Percentiles rank a stretch among this genome's conserved stretches.
Conservation (phyloP, 2,888 invertebrate species). For the Agrochola lota region DNA sequence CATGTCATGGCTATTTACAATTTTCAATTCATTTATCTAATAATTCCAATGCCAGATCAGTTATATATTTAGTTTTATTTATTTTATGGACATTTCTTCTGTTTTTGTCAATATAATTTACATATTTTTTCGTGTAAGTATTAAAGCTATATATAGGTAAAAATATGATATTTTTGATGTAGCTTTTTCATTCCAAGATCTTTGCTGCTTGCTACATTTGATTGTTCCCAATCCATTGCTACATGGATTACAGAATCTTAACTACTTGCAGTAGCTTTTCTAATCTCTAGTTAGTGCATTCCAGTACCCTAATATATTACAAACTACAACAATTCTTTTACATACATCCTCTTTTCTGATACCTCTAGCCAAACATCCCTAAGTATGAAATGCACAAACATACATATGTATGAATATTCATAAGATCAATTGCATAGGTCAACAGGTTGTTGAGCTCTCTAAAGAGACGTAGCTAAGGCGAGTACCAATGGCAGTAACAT, state of each 20-base stretch:
- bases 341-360: conserved; percentile 36
- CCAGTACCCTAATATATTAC: conserved; percentile 43
- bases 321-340: conserved; percentile 38
- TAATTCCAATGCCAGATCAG: conserved; percentile 23
- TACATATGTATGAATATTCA: conserved; percentile 44
- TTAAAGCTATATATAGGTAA: conserved; percentile 38
- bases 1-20: conserved; percentile 63
- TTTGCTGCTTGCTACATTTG: conserved; percentile 9
- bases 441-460: conserved; percentile 15
- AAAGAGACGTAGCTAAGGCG: neutral
- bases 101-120: conserved; percentile 28
- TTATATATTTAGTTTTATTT: conserved; percentile 10
- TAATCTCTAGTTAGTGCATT: conserved; percentile 38
- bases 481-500: conserved; percentile 13
- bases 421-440: conserved; percentile 52
- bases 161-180: conserved; percentile 42
- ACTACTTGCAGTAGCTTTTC: conserved; percentile 40
- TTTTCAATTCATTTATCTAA: conserved; percentile 27
- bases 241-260: conserved; percentile 25
- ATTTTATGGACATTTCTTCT: conserved; percentile 40
- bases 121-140: conserved; percentile 9
- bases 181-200: neutral
- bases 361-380: conserved; percentile 29
- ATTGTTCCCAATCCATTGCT: conserved; percentile 21
- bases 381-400: conserved; percentile 28